Evolutionary conservation across 1,140 invertebrate genomes (phyloP).

Genomic region (Bombus superbus): DNA sequence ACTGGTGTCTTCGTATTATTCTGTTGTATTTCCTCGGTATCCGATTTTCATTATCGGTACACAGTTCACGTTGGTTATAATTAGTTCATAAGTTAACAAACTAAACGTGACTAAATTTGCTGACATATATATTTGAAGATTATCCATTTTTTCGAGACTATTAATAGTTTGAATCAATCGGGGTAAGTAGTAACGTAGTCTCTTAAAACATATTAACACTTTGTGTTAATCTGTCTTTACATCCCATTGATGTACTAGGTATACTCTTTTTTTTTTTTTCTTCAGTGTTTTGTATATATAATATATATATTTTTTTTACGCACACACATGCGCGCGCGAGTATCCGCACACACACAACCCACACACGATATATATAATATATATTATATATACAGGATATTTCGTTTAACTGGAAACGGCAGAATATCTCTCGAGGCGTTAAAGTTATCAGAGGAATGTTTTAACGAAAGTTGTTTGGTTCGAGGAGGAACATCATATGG

Average conservation of each 20-base stretch:
- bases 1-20: background rate
- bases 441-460: too few relatives aligned
- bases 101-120: constrained; percentile 9
- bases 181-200: background rate
- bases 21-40: background rate
- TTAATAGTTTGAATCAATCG: background rate
- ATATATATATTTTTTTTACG: background rate
- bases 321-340: background rate
- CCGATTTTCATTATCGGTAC: background rate
- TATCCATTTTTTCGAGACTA: background rate
- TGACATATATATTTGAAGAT: background rate
- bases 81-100: constrained; percentile 9
- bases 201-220: constrained; percentile 23
- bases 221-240: constrained; percentile 20
- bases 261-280: too few relatives aligned
- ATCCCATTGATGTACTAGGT: constrained; percentile 14
- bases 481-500: too few relatives aligned
- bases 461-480: too few relatives aligned
- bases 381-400: background rate
- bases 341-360: background rate
- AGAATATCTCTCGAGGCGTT: too few relatives aligned
- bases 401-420: too few relatives aligned
- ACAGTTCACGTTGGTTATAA: constrained; percentile 3
- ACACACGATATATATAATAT: background rate
- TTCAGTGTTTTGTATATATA: background rate